These are phyloP conservation scores for Heteromyza rotundicornis DNA, from an alignment of 2,888 invertebrate species.

Conservation along the genomic window DNA sequence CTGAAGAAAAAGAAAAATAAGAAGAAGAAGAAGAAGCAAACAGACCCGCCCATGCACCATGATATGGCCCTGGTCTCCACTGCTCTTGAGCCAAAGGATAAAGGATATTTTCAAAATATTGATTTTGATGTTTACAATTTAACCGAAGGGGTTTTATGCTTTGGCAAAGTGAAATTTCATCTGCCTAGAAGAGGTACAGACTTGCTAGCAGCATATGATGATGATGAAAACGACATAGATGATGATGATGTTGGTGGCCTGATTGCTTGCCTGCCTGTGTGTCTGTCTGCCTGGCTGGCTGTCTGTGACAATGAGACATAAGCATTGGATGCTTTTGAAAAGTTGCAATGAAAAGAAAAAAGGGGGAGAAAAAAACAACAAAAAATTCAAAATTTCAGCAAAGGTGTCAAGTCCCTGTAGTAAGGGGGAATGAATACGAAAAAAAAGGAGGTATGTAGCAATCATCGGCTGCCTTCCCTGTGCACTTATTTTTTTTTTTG, in stretches of 20 bases:
- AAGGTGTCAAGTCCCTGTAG: neutral
- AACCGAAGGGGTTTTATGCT: neutral
- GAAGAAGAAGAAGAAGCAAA: too few species aligned
- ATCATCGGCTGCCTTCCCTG: too few species aligned
- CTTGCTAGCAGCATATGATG: too few species aligned
- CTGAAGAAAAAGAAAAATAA: too few species aligned
- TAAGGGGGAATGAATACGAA: neutral
- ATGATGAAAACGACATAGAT: too few species aligned
- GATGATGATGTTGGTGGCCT: neutral
- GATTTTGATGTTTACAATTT: neutral
- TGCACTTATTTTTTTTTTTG: neutral
- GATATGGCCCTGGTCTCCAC: too few species aligned
- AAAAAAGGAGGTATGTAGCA: too few species aligned
- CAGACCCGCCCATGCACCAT: too few species aligned
- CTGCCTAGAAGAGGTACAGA: too few species aligned
- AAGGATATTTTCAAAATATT: neutral
- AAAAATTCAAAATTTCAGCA: neutral
- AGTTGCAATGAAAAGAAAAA: neutral
- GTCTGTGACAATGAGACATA: neutral
- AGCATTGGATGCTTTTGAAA: neutral
- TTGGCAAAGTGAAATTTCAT: conserved; percentile 5
- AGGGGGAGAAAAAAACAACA: neutral
- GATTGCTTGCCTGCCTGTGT: too few species aligned
- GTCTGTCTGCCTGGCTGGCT: neutral
- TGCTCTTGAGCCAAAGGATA: neutral